A percentile compares a stretch with the other conserved stretches of the same genome.
Evolutionary conservation across 2,797 vertebrate genomes (phyloP).

Genomic region (Kryptopterus vitreolus): DNA sequence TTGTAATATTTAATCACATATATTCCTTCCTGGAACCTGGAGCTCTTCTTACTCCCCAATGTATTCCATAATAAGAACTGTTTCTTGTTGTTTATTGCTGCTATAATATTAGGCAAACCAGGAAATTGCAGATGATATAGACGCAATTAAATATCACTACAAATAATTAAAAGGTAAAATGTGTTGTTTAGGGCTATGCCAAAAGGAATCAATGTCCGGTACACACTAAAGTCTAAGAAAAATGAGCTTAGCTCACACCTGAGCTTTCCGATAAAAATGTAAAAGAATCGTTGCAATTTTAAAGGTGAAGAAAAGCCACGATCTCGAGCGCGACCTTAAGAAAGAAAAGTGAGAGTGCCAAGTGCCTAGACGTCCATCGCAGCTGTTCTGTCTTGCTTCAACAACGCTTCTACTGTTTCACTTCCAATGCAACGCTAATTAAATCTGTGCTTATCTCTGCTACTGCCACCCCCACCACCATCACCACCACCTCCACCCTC

Average conservation of each 20-base stretch:
- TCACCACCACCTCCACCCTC: slow-evolving; percentile 19
- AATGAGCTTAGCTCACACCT: not conserved
- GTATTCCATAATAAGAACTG: not conserved
- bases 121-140: not conserved
- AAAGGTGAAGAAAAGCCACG: not conserved
- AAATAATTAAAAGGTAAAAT: not conserved
- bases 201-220: not conserved
- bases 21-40: not conserved
- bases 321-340: slow-evolving; percentile 32
- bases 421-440: slow-evolving; percentile 65
- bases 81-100: not conserved
- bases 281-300: not conserved
- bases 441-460: slow-evolving; percentile 61
- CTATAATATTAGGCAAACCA: not conserved
- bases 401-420: slow-evolving; percentile 70
- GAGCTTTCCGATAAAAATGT: not conserved
- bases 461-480: slow-evolving; percentile 46
- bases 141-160: not conserved
- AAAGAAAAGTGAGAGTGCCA: slow-evolving; percentile 54
- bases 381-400: slow-evolving; percentile 69
- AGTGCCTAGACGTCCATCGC: slow-evolving; percentile 49
- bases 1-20: not conserved
- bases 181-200: not conserved
- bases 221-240: too few relatives aligned
- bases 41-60: not conserved